Percentiles rank a stretch among this genome's conserved stretches.
phyloP scores from a whole-genome alignment of 1,140 invertebrate species.

The Oedothorax gibbosus region DNA sequence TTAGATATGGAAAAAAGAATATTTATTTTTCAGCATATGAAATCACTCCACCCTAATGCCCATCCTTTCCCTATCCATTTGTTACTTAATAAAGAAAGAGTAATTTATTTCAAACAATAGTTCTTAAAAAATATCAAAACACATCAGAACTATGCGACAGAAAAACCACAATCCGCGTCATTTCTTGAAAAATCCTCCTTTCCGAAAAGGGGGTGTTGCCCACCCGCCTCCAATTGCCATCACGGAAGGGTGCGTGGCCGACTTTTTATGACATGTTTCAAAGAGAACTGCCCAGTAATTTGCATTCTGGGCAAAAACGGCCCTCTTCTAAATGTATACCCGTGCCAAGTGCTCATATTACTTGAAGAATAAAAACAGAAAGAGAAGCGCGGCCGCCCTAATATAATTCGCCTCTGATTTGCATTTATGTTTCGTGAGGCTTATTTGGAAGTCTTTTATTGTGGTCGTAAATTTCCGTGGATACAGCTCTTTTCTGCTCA shows the following conservation, averaged over 20 bases:
- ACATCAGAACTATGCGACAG: too few species aligned
- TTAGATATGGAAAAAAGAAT: too few species aligned
- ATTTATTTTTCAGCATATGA: too few species aligned
- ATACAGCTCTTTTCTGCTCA: too few species aligned
- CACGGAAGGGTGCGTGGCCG: slow-evolving; percentile 27
- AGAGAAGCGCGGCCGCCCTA: background rate
- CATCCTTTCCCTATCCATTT: too few species aligned
- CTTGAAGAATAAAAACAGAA: slow-evolving; percentile 1
- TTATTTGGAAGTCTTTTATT: background rate
- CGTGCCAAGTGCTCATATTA: too few species aligned
- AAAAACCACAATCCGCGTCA: background rate
- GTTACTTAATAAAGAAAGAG: too few species aligned
- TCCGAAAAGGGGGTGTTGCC: background rate
- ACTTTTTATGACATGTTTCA: slow-evolving; percentile 23
- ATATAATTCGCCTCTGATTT: slow-evolving; percentile 9
- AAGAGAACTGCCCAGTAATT: slow-evolving; percentile 8
- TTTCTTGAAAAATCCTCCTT: slow-evolving; percentile 9
- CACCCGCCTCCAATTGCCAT: background rate
- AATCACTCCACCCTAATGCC: too few species aligned
- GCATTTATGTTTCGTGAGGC: slow-evolving; percentile 36
- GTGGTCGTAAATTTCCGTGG: too few species aligned
- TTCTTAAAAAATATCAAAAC: too few species aligned
- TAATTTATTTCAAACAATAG: too few species aligned
- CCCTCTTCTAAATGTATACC: background rate
- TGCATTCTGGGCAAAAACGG: slow-evolving; percentile 32